These are phyloP conservation scores for Beaufortia kweichowensis DNA, from an alignment of 2,113 vertebrate species.

Conservation along the genomic window DNA sequence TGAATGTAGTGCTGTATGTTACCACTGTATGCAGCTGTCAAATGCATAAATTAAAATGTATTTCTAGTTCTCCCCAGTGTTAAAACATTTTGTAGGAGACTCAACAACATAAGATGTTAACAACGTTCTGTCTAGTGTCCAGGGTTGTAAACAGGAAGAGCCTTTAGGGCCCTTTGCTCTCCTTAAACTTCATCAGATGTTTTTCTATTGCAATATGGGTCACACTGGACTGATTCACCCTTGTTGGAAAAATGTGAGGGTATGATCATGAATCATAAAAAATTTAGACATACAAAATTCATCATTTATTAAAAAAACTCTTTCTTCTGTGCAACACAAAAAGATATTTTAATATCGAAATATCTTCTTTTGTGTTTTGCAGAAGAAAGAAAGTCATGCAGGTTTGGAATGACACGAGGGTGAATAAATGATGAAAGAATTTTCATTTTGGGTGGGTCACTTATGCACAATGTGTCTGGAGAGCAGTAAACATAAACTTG, in stretches of 20 bases:
- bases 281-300: no score
- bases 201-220: conserved; percentile 7
- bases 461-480: conserved; percentile 5
- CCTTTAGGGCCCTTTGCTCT: conserved; percentile 8
- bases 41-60: no score
- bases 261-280: not conserved
- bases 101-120: not conserved
- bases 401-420: no score
- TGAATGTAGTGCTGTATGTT: no score
- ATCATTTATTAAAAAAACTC: no score
- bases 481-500: not conserved
- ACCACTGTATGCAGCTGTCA: no score
- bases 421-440: no score
- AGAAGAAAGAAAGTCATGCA: no score
- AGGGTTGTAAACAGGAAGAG: not conserved
- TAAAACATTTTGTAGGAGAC: not conserved
- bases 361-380: no score
- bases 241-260: conserved; percentile 7
- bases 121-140: not conserved
- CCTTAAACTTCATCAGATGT: conserved; percentile 15
- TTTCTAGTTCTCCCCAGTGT: not conserved
- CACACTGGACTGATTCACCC: conserved; percentile 24
- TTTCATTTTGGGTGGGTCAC: no score
- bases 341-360: no score
- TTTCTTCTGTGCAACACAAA: no score